Base-by-base conservation (phyloP, 2,797 vertebrate genomes). In the Phoxinus dragarum region DNA sequence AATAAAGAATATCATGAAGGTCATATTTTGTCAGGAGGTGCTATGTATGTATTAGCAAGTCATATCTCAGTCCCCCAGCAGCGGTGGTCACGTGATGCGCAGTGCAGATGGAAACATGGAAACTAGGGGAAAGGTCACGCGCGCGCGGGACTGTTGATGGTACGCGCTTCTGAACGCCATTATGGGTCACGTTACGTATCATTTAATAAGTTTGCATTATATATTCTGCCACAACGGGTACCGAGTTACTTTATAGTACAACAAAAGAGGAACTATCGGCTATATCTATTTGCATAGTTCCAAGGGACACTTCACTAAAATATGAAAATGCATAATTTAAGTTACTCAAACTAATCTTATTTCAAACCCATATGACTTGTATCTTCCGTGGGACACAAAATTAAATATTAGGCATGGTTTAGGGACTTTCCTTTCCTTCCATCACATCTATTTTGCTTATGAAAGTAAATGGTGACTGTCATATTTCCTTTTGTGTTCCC, bases 61-160 rank as follows among this genome's bases (percentile, higher is more conserved):
- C 56, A 71, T 17, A 10, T 54, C 40, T 71, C 40, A 38, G 88
- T 84, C 92, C 86, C 90, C 93, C 94, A 92, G 90, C 84, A 36
- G 61, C 83, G 68, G 79, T 1, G 91, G 86, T 94, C 95, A 96
- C 95, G 93, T 96, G 95, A 95, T 87, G 86, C 83, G 68, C 89
- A 75, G 88, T 78, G 92, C 92, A 78, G 91, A 92, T 90, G 91
- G 92, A 92, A 96, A 96, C 92, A 92, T 90, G 91, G 92, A 92
- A 96, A 96, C 92, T 96, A 73, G 96, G 95, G 92, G 94, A 96
- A 96, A 96, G 96, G 95, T 96, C 94, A 92, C 10, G 87, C 42
- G 77, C 21, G 81, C 71, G 7, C 11, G 14, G 2, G 8, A 38
- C 23, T 72, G 1, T 77, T 56, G 14, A 44, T 47, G 40, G 16